Evolutionary conservation across 1,140 invertebrate species (phyloP).

Genomic region (Delia radicum): DNA sequence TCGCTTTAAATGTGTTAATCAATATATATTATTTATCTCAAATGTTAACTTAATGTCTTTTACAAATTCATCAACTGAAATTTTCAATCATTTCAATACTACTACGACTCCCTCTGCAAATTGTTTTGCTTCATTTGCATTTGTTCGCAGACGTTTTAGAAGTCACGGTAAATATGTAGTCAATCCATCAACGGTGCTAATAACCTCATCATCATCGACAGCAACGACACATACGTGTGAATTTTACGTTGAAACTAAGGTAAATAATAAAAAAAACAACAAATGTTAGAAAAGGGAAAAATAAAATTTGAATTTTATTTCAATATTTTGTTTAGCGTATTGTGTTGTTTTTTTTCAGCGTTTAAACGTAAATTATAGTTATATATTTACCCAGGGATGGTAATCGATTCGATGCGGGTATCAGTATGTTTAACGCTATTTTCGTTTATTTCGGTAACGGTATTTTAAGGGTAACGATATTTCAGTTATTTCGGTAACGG

Average conservation of each 20-base stretch:
- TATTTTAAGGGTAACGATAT: too few species aligned
- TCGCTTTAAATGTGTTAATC: neutral
- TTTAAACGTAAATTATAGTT: neutral
- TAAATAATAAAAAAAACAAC: neutral
- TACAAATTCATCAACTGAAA: neutral
- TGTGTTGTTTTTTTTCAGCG: neutral
- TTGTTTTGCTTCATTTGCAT: constrained; percentile 6
- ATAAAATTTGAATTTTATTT: neutral
- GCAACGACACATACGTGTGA: constrained; percentile 8
- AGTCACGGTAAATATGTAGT: constrained; percentile 14
- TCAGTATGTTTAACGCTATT: too few species aligned
- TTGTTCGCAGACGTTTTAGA: constrained; percentile 12
- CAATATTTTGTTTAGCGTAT: neutral
- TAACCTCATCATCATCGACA: constrained; percentile 14
- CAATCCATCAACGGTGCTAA: constrained; percentile 14
- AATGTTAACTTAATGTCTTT: neutral
- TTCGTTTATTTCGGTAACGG: too few species aligned
- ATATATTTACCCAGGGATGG: too few species aligned
- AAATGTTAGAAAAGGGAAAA: neutral
- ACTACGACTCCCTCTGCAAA: neutral
- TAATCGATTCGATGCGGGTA: too few species aligned
- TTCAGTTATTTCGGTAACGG: too few species aligned
- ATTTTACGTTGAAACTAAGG: neutral
- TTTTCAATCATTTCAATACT: neutral
- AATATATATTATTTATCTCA: too few species aligned